These are phyloP conservation scores for Cherax quadricarinatus DNA, from an alignment of 1,140 invertebrate genomes.

Conservation along the genomic window DNA sequence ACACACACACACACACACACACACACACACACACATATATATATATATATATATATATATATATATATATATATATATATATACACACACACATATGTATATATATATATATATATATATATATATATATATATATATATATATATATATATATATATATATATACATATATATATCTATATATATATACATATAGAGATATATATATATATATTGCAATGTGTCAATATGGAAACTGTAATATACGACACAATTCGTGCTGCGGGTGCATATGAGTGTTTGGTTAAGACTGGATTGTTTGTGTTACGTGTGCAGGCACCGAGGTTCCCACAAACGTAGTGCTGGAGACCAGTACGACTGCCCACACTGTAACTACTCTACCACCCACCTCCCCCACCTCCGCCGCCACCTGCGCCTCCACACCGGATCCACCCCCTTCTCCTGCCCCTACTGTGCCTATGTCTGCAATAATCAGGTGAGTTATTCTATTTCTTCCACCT, in stretches of 20 bases:
- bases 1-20: too few relatives aligned
- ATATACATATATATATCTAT: too few relatives aligned
- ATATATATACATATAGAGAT: too few relatives aligned
- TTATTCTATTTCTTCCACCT: background rate
- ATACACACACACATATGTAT: too few relatives aligned
- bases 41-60: too few relatives aligned
- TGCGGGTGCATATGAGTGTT: slow-evolving; percentile 45
- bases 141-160: background rate
- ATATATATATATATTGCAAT: background rate
- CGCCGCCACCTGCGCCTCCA: slow-evolving; percentile 77
- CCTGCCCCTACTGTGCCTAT: slow-evolving; percentile 73
- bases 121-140: background rate
- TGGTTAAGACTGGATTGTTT: slow-evolving; percentile 53
- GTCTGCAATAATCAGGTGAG: slow-evolving; percentile 70
- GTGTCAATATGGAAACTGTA: slow-evolving; percentile 50
- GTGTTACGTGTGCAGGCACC: slow-evolving; percentile 55
- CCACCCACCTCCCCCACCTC: slow-evolving; percentile 74
- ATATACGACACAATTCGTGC: slow-evolving; percentile 22
- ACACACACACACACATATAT: too few relatives aligned
- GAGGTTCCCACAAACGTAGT: slow-evolving; percentile 44
- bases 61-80: too few relatives aligned
- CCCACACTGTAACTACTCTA: slow-evolving; percentile 67
- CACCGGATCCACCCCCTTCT: slow-evolving; percentile 75
- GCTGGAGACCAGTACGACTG: slow-evolving; percentile 63
- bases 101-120: too few relatives aligned